Conservation (phyloP, 2,888 invertebrate genomes). For the Anthophora plumipes region DNA sequence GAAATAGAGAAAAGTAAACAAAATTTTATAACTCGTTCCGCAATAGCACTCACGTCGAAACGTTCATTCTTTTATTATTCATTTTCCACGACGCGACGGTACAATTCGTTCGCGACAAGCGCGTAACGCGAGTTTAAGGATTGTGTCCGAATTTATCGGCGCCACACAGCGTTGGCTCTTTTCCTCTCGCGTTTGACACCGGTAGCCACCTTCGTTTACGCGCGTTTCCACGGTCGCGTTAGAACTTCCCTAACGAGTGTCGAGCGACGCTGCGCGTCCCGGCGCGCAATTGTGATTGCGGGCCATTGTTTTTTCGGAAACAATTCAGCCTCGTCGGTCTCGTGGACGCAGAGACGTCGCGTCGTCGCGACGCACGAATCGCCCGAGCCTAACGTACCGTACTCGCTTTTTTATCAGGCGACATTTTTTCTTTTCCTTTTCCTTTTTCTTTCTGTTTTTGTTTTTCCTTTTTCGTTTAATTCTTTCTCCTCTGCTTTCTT, state of each 20-base stretch:
- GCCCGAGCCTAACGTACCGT: conserved; percentile 54
- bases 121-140: conserved; percentile 24
- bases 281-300: conserved; percentile 60
- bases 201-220: conserved; percentile 18
- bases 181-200: conserved; percentile 21
- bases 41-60: too few relatives aligned
- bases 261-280: conserved; percentile 46
- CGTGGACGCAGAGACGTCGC: conserved; percentile 37
- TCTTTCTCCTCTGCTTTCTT: not conserved
- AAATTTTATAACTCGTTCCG: too few relatives aligned
- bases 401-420: conserved; percentile 35
- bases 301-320: conserved; percentile 60
- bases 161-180: not conserved
- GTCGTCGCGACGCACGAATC: conserved; percentile 43
- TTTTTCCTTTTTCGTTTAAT: too few relatives aligned
- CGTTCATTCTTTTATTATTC: too few relatives aligned
- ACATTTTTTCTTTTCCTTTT: conserved; percentile 26
- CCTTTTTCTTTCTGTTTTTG: not conserved
- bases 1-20: too few relatives aligned
- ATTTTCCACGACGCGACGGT: not conserved
- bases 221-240: conserved; percentile 41
- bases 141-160: conserved; percentile 25
- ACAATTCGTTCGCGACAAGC: not conserved
- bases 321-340: conserved; percentile 46
- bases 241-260: conserved; percentile 55